phyloP scores from a whole-genome alignment of 2,888 invertebrate species.

The Habroteleia sp. region DNA sequence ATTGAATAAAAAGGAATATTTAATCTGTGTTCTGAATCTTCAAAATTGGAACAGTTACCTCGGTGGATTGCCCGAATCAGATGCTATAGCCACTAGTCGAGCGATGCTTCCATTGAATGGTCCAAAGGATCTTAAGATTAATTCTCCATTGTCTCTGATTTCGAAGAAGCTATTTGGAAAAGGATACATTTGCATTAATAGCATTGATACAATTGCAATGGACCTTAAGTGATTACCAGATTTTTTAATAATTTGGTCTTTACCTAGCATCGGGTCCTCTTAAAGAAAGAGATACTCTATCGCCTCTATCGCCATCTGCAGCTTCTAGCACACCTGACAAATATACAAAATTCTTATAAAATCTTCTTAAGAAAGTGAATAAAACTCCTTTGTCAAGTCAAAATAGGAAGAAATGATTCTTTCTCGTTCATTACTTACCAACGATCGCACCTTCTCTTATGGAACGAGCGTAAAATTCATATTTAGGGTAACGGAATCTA shows the following conservation, averaged over 20 bases:
- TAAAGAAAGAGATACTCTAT: constrained; percentile 87
- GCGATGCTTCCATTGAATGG: constrained; percentile 83
- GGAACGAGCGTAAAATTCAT: constrained; percentile 85
- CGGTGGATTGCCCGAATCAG: constrained; percentile 92
- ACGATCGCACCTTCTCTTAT: constrained; percentile 76
- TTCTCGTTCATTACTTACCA: constrained; percentile 70
- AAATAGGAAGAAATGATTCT: too few relatives aligned
- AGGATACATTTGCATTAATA: too few relatives aligned
- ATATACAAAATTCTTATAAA: too few relatives aligned
- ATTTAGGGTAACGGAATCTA: constrained; percentile 92
- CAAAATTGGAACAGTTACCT: too few relatives aligned
- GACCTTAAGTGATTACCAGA: too few relatives aligned
- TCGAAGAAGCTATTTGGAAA: constrained; percentile 86
- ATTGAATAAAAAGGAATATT: too few relatives aligned
- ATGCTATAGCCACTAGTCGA: constrained; percentile 90
- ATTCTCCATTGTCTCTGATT: constrained; percentile 86
- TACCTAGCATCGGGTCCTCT: constrained; percentile 87
- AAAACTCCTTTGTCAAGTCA: too few relatives aligned
- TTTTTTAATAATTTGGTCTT: too few relatives aligned
- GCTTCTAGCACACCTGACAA: constrained; percentile 87
- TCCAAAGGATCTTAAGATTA: constrained; percentile 81
- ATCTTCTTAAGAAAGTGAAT: too few relatives aligned
- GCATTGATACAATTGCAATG: too few relatives aligned
- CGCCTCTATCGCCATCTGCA: constrained; percentile 92
- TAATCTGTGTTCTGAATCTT: too few relatives aligned